Percentiles rank a stretch among this genome's conserved stretches.
Conservation (phyloP, 2,888 invertebrate species). For the Geotrupes spiniger region DNA sequence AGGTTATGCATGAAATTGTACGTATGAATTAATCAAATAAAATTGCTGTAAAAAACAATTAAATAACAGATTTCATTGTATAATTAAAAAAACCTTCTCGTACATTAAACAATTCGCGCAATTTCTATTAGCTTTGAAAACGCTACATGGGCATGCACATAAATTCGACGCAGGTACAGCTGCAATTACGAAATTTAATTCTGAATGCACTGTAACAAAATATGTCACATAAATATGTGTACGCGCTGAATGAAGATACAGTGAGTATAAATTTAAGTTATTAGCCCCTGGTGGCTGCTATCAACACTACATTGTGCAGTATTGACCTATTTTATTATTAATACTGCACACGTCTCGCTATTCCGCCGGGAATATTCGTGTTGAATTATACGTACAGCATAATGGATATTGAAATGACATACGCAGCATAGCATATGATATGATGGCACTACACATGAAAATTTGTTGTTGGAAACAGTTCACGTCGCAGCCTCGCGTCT, state of each 20-base stretch:
- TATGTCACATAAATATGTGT: constrained; percentile 3
- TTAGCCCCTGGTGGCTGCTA: constrained; percentile 18
- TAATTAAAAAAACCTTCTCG: no score
- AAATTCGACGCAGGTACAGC: background rate
- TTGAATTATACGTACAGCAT: constrained; percentile 21
- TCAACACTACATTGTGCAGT: constrained; percentile 17
- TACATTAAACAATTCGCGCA: no score
- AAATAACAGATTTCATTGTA: no score
- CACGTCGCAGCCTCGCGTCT: background rate
- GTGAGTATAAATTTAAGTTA: constrained; percentile 19
- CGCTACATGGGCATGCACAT: background rate
- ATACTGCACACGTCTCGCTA: constrained; percentile 23
- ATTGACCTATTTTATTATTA: constrained; percentile 28
- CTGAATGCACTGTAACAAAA: background rate
- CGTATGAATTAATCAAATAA: no score
- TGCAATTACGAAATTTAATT: constrained; percentile 1
- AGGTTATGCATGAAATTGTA: no score
- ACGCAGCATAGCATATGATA: constrained; percentile 19
- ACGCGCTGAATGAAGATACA: constrained; percentile 6
- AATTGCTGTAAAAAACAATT: no score
- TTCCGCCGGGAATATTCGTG: constrained; percentile 14
- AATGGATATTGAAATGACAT: constrained; percentile 28
- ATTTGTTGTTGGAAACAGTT: background rate
- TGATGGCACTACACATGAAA: constrained; percentile 10
- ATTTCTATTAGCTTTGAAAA: no score